Conservation (phyloP, 2,797 vertebrate species). For the Ataeniobius toweri region DNA sequence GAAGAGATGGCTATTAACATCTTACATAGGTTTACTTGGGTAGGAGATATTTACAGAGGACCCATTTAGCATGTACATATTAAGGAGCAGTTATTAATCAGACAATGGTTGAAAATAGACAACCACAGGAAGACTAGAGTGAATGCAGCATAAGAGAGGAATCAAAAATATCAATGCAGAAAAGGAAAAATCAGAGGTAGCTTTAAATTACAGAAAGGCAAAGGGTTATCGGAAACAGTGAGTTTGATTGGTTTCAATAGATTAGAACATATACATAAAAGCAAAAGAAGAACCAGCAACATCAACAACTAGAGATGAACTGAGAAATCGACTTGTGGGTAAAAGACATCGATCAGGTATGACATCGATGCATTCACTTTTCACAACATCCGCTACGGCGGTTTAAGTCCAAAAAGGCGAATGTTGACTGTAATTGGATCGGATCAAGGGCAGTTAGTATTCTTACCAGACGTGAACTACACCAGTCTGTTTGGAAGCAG, state of each 20-base stretch:
- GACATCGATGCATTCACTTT: no score
- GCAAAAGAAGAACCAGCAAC: background rate
- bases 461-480: no score
- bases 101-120: background rate
- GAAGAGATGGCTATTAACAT: background rate
- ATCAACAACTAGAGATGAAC: background rate
- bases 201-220: background rate
- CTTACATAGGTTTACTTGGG: background rate
- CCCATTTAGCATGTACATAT: background rate
- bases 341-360: no score
- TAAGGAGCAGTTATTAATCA: background rate
- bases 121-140: background rate
- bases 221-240: background rate
- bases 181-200: background rate
- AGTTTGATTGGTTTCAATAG: background rate
- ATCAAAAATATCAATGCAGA: background rate
- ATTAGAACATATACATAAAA: background rate
- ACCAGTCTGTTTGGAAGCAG: no score
- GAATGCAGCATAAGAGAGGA: no score
- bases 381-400: no score
- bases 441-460: no score
- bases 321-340: background rate
- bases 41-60: background rate
- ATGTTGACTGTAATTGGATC: no score
- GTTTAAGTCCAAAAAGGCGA: no score